Evolutionary conservation across 2,888 invertebrate genomes (phyloP).

Genomic region (Himalopsyche tibetana): DNA sequence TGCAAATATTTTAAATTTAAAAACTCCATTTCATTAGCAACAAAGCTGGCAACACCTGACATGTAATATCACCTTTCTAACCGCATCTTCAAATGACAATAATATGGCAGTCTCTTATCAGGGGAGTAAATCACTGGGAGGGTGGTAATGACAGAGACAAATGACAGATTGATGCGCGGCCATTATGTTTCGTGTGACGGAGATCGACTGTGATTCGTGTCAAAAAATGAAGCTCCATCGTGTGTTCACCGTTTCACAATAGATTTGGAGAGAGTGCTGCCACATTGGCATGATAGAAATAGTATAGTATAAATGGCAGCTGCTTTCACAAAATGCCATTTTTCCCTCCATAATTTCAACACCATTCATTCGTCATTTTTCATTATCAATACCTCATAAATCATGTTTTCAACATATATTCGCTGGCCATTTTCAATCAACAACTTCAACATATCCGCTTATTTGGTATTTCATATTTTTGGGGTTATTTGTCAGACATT

Average conservation of each 20-base stretch:
- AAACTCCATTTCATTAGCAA: no score
- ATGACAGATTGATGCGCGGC: constrained; percentile 35
- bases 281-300: neutral
- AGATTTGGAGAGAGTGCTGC: no score
- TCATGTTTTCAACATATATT: neutral
- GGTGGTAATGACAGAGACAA: constrained; percentile 48
- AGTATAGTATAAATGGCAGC: neutral
- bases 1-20: no score
- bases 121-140: constrained; percentile 23
- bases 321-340: neutral
- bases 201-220: constrained; percentile 27
- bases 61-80: constrained; percentile 1
- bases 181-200: constrained; percentile 44
- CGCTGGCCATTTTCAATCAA: constrained; percentile 1
- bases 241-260: neutral
- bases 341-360: neutral
- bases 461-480: no score
- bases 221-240: constrained; percentile 24
- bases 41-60: no score
- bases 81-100: constrained; percentile 8
- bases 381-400: constrained; percentile 1
- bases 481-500: no score
- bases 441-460: no score
- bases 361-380: neutral
- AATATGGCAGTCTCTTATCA: constrained; percentile 35